Conservation (phyloP, 2,113 vertebrate genomes). For the Rhadina sibilatrix region DNA sequence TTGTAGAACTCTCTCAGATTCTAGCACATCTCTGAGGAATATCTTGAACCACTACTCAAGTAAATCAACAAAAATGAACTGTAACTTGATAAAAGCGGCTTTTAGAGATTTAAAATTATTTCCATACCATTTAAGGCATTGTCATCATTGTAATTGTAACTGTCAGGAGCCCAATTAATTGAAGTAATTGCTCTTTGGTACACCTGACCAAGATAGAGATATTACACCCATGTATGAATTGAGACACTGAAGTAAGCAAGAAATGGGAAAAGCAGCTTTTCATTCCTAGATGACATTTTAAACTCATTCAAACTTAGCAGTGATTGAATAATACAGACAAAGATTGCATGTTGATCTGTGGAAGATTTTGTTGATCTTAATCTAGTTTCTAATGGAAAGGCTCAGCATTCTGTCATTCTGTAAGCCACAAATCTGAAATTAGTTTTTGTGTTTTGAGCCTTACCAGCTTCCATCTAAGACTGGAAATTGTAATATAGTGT, state of each 20-base stretch:
- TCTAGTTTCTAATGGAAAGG: background rate
- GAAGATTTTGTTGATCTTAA: background rate
- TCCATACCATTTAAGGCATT: background rate
- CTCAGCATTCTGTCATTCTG: background rate
- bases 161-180: background rate
- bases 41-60: background rate
- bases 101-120: conserved; percentile 1
- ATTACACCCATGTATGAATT: background rate
- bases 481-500: background rate
- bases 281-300: background rate
- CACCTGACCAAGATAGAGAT: background rate
- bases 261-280: background rate
- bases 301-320: background rate
- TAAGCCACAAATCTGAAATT: background rate
- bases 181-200: background rate
- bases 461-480: background rate
- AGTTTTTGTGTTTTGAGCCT: background rate
- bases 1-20: background rate
- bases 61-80: conserved; percentile 10
- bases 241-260: background rate
- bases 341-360: background rate
- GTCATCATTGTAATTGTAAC: background rate
- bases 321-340: background rate
- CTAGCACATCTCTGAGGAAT: background rate
- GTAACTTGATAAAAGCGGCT: background rate